phyloP scores from a whole-genome alignment of 2,797 vertebrate genomes.

The Cossypha heuglini region DNA sequence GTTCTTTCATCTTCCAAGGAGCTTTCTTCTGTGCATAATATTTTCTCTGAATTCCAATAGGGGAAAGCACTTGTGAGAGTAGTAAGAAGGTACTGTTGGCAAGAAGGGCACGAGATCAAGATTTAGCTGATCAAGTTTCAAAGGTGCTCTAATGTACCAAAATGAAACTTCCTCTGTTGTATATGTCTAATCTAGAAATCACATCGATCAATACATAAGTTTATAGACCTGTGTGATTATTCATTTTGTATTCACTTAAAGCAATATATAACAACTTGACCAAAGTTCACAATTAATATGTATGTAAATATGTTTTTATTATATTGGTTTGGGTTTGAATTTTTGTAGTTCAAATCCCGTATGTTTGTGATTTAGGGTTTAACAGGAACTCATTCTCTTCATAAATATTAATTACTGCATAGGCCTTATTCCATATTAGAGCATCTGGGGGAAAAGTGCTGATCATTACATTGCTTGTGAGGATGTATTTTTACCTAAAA shows the following conservation, averaged over 20 bases:
- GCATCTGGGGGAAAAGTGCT: slow-evolving; percentile 54
- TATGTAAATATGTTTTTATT: slow-evolving; percentile 43
- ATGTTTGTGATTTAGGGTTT: slow-evolving; percentile 59
- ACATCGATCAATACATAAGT: background rate
- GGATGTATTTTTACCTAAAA: slow-evolving; percentile 57
- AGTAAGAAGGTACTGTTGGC: background rate
- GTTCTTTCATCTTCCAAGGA: background rate
- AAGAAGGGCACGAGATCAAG: background rate
- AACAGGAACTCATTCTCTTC: slow-evolving; percentile 51
- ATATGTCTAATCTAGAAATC: background rate
- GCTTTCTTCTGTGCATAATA: background rate
- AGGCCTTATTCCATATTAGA: slow-evolving; percentile 53
- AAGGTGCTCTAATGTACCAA: background rate
- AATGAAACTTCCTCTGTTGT: slow-evolving; percentile 17
- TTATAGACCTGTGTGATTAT: background rate
- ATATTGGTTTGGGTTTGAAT: slow-evolving; percentile 33
- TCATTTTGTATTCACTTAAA: slow-evolving; percentile 41
- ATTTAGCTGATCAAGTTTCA: background rate
- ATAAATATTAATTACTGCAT: slow-evolving; percentile 73
- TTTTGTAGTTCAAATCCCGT: slow-evolving; percentile 44
- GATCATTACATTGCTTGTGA: slow-evolving; percentile 64
- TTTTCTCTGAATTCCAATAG: background rate
- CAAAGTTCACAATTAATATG: slow-evolving; percentile 30
- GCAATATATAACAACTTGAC: background rate
- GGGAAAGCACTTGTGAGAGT: background rate